Conservation (phyloP, 2,888 invertebrate species). For the Lamellibrachia satsuma region DNA sequence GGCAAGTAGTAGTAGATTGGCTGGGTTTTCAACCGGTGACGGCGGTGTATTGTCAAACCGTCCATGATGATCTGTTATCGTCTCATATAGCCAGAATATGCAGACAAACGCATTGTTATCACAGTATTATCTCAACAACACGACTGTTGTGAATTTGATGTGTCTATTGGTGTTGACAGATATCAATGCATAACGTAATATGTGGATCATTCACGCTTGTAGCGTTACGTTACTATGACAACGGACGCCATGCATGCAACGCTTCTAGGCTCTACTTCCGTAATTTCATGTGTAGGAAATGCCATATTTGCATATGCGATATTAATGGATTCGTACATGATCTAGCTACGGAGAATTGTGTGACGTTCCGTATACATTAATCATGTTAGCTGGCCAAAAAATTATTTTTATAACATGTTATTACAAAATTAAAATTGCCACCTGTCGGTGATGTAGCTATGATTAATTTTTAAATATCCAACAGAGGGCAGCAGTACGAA, state of each 20-base stretch:
- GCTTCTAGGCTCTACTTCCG: not conserved
- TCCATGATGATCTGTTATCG: not conserved
- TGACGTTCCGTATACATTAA: not conserved
- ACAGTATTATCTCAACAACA: not conserved
- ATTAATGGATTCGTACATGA: not conserved
- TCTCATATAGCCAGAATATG: not conserved
- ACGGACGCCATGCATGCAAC: not conserved
- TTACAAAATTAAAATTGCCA: not conserved
- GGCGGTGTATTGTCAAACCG: not conserved
- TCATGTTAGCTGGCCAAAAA: not conserved
- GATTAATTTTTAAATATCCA: not conserved
- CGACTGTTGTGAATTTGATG: not conserved
- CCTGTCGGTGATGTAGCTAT: not conserved
- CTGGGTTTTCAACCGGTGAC: not conserved
- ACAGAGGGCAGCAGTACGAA: not conserved
- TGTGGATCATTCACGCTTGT: not conserved
- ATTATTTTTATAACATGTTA: not conserved
- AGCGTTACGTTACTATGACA: constrained; percentile 17
- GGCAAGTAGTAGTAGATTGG: not conserved
- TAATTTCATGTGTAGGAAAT: not conserved
- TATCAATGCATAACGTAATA: not conserved
- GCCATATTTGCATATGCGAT: not conserved
- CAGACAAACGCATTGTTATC: not conserved
- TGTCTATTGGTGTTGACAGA: not conserved
- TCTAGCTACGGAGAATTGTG: not conserved